These are phyloP conservation scores for Meta bourneti DNA, from an alignment of 2,888 invertebrate species.

Conservation along the genomic window DNA sequence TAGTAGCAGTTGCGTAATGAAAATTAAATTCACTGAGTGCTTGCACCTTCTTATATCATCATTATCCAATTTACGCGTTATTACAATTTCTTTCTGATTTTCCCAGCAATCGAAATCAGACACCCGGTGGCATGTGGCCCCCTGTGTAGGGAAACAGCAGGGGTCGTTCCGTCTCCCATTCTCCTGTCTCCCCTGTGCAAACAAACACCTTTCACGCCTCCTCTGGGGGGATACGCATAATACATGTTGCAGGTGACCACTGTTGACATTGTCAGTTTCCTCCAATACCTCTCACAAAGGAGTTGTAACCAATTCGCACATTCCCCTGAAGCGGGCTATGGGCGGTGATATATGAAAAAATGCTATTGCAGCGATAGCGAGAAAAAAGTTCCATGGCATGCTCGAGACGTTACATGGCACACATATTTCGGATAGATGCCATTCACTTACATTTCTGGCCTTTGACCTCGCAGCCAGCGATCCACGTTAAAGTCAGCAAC, in stretches of 20 bases:
- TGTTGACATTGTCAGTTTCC: conserved; percentile 69
- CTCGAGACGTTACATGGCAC: conserved; percentile 3
- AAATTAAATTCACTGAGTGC: too few relatives aligned
- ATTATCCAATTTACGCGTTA: background rate
- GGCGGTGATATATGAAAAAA: background rate
- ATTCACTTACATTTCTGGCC: conserved; percentile 32
- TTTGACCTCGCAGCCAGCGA: conserved; percentile 12
- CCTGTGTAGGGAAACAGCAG: conserved; percentile 31
- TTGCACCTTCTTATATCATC: too few relatives aligned
- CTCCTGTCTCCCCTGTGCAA: conserved; percentile 63
- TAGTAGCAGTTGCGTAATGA: too few relatives aligned
- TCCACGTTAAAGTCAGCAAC: background rate
- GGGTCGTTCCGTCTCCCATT: conserved; percentile 66
- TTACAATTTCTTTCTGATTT: background rate
- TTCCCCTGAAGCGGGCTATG: background rate
- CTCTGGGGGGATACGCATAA: conserved; percentile 22
- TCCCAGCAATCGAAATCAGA: background rate
- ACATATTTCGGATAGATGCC: conserved; percentile 53
- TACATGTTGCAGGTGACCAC: conserved; percentile 71
- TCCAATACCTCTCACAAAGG: conserved; percentile 41
- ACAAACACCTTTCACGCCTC: conserved; percentile 75
- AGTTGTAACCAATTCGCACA: conserved; percentile 55
- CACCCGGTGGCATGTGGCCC: conserved; percentile 38
- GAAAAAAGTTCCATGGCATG: conserved; percentile 10
- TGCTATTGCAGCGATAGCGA: background rate